phyloP scores from a whole-genome alignment of 2,113 vertebrate genomes.

The Osmerus eperlanus region DNA sequence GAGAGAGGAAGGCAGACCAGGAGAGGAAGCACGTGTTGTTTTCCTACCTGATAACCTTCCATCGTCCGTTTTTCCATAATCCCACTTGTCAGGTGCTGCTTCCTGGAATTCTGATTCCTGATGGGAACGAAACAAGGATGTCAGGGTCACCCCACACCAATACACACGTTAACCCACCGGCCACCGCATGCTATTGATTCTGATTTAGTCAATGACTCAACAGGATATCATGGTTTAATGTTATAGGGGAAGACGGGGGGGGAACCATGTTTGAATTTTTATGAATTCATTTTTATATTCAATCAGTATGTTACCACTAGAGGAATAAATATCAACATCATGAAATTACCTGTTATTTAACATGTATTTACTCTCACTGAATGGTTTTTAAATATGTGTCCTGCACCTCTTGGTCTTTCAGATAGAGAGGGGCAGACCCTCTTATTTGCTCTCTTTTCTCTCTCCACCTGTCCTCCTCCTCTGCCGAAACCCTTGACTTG shows the following conservation, averaged over 20 bases:
- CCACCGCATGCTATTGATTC: not conserved
- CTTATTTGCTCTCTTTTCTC: too few relatives aligned
- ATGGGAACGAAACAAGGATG: conserved; percentile 34
- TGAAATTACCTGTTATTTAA: too few relatives aligned
- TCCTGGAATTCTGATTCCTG: conserved; percentile 68
- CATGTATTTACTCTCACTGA: too few relatives aligned
- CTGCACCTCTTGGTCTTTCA: not conserved
- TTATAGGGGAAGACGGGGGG: too few relatives aligned
- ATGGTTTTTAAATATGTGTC: too few relatives aligned
- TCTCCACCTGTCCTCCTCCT: conserved; percentile 11
- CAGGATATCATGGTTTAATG: too few relatives aligned
- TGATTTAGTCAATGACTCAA: too few relatives aligned
- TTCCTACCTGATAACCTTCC: conserved; percentile 76
- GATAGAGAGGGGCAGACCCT: not conserved
- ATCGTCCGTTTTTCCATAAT: conserved; percentile 61
- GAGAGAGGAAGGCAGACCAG: conserved; percentile 18
- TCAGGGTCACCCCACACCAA: conserved; percentile 38
- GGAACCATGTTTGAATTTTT: too few relatives aligned
- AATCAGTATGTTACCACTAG: too few relatives aligned
- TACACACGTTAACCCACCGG: not conserved
- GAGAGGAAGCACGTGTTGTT: conserved; percentile 58
- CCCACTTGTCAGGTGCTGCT: conserved; percentile 57
- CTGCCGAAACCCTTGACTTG: conserved; percentile 35
- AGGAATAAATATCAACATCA: too few relatives aligned
- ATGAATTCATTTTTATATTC: too few relatives aligned